Evolutionary conservation across 2,888 invertebrate species (phyloP), one percentile per base, ranked within the genome.

Genomic region (Lithophane ornitopus): DNA sequence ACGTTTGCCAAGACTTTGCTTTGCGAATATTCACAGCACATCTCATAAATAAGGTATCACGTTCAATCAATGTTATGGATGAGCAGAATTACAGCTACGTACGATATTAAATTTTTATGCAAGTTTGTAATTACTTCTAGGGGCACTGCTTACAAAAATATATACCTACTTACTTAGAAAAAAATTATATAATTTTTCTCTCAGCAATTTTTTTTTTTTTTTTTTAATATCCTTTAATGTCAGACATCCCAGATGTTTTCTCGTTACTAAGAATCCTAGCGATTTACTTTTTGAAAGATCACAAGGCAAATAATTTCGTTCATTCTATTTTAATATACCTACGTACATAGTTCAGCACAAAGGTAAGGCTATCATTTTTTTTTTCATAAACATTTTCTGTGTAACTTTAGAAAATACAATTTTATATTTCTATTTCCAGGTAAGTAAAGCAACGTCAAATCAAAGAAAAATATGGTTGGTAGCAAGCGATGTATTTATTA

Each of bases 401-500:
- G 3, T 41, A 46, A n/a, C 46, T 62, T n/a, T 56, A 28, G 41
- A 19, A 56, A 46, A 78, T 28, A 44, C 34, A 41, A 28, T 12
- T 26, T 52, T 44, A 44, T 54, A 70, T 70, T 65, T 39, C 8
- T 70, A 49, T 75, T 58, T 34, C 14, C 44, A 70, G 22, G 22
- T 59, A 75, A 63, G 62, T 68, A 63, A 78, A 72, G 54, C 39
- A 70, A 80, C 44, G 39, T 63, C 56, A 76, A 76, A 76, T 84
- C 76, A 81, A 85, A 81, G 68, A 81, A 81, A 82, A 69, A 84
- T 76, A 71, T 71, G 63, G 61, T 67, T 67, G n/a, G 49, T 41
- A 67, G 26, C 61, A 70, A 62, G 44, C 67, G 44, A 73, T 76
- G 76, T 88, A 90, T 90, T 89, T 90, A 88, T 88, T 76, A 82